Evolutionary conservation across 2,888 invertebrate species (phyloP), one percentile per base, ranked within the genome.

Genomic region (Cryptocephalus primarius): DNA sequence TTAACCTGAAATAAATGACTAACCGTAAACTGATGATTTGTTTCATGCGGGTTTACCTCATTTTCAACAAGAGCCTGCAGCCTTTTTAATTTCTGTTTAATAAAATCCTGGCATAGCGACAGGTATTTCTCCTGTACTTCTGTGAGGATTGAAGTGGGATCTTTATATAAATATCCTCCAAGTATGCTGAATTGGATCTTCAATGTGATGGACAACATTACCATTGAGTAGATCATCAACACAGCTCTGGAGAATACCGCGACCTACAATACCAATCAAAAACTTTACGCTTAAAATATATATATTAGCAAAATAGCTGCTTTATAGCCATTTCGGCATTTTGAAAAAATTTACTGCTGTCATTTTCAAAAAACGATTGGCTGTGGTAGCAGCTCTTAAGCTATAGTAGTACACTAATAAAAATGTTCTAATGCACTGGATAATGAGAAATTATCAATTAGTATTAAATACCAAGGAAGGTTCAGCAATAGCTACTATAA

Each of bases 151-250:
- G 78, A 67, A 34, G 76, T 73, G 1, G 80, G 80, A 60, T 88
- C 82, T 60, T 80, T 80, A 59, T 86, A 92, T 55, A 92, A 76
- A 67, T 89, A 88, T 1, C 93, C 94, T 36, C 93, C 92, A 46
- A 95, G 79, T 13, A 95, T 73, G 68, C 89, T 93, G 31, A 95
- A 74, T 64, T 95, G 93, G 32, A 93, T 80, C 56, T 90, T 77
- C 44, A 94, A 70, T 32, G 88, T 80, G 33, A 89, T 79, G 51
- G 86, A 87, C 42, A 95, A 69, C 74, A 95, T 83, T 38, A 87
- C 82, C 42, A 85, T 78, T 12, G 88, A 81, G 72, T 94, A 95
- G 42, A 93, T 82, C 48, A 88, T 75, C 10, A 84, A 79, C 56
- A 83, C 80, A 14, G 87, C 79, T 59, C 87, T 80, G 0, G 87